These are phyloP conservation scores for Labroides dimidiatus DNA, from an alignment of 2,797 vertebrate genomes.

Conservation along the genomic window DNA sequence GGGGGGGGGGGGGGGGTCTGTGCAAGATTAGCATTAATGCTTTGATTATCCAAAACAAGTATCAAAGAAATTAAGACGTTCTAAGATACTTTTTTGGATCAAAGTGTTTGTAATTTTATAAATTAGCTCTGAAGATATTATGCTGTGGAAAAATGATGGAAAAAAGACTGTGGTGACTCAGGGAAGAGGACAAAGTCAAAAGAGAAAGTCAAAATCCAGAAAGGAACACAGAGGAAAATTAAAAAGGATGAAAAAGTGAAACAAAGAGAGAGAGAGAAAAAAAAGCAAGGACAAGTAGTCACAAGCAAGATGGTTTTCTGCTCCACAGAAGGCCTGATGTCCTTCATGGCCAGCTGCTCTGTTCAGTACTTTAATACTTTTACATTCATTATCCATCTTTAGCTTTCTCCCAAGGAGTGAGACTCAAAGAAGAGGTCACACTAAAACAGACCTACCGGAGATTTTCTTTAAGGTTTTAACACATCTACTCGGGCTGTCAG, in stretches of 20 bases:
- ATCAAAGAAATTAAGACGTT: neutral
- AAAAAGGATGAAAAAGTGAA: slow-evolving; percentile 9
- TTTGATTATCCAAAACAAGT: slow-evolving; percentile 6
- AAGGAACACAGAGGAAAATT: neutral
- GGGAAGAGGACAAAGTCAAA: slow-evolving; percentile 25
- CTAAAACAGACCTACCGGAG: slow-evolving; percentile 15
- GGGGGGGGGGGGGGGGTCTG: neutral
- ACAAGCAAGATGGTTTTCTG: slow-evolving; percentile 8
- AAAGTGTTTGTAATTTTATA: slow-evolving; percentile 10
- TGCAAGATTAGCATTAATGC: neutral
- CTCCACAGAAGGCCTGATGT: slow-evolving; percentile 38
- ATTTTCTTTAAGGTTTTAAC: slow-evolving; percentile 4
- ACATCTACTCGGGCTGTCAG: neutral
- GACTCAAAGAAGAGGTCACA: slow-evolving; percentile 31
- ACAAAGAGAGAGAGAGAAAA: neutral
- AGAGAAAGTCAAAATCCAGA: slow-evolving; percentile 29
- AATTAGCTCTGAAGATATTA: neutral
- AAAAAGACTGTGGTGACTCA: neutral
- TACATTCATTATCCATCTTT: slow-evolving; percentile 37
- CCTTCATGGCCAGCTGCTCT: slow-evolving; percentile 50
- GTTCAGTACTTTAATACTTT: slow-evolving; percentile 46
- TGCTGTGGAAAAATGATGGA: slow-evolving; percentile 7
- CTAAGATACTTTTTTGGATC: neutral
- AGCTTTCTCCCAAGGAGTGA: slow-evolving; percentile 27
- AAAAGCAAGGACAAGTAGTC: slow-evolving; percentile 14